These are phyloP conservation scores for Scrobipalpa costella DNA, from an alignment of 2,888 invertebrate genomes.

Conservation along the genomic window DNA sequence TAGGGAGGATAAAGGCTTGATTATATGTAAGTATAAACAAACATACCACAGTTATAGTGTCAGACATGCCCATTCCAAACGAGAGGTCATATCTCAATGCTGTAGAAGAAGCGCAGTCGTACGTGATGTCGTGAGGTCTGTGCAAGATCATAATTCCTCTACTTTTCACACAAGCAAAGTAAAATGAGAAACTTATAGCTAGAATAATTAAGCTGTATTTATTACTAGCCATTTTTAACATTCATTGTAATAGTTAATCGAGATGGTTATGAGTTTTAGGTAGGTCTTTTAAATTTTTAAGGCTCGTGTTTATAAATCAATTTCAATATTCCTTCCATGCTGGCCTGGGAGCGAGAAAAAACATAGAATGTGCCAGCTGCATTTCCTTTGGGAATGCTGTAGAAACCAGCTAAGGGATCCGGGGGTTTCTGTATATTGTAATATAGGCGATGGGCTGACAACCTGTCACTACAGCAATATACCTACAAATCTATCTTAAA, in stretches of 20 bases:
- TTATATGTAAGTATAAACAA: too few relatives aligned
- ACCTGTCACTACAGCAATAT: too few relatives aligned
- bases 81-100: slow-evolving; percentile 14
- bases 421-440: too few relatives aligned
- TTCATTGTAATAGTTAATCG: background rate
- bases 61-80: slow-evolving; percentile 25
- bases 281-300: background rate
- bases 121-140: slow-evolving; percentile 14
- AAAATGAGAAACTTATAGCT: background rate
- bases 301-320: too few relatives aligned
- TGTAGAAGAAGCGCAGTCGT: background rate
- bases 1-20: too few relatives aligned
- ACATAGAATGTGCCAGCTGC: too few relatives aligned
- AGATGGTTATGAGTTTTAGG: background rate
- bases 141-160: slow-evolving; percentile 14
- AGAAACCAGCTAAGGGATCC: too few relatives aligned
- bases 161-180: background rate
- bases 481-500: too few relatives aligned
- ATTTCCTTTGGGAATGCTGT: too few relatives aligned
- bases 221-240: background rate
- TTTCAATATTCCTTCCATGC: too few relatives aligned
- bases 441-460: too few relatives aligned
- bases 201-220: background rate
- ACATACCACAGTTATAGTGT: slow-evolving; percentile 21
- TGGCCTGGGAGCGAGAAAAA: too few relatives aligned